Evolutionary conservation across 2,888 invertebrate genomes (phyloP).

Genomic region (Leptopterna dolabrata): DNA sequence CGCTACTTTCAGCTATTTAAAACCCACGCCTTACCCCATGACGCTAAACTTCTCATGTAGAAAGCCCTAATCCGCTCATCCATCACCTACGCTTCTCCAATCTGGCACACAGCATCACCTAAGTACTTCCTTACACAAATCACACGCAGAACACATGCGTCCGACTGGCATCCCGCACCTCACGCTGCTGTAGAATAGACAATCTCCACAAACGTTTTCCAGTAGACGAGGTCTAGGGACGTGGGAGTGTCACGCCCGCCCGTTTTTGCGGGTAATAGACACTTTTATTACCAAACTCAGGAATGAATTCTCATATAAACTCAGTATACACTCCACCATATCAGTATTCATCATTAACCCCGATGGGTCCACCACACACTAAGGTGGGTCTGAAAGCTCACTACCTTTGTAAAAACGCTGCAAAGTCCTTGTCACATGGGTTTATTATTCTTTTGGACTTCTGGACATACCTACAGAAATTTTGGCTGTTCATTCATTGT

Average conservation of each 20-base stretch:
- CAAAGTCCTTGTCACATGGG: too few relatives aligned
- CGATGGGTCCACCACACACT: too few relatives aligned
- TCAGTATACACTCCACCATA: background rate
- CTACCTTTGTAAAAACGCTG: too few relatives aligned
- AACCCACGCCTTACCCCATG: background rate
- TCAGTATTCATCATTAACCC: too few relatives aligned
- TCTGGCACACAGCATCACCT: background rate
- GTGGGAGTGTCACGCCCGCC: too few relatives aligned
- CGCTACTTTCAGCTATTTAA: background rate
- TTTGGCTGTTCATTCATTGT: too few relatives aligned
- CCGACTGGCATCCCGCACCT: background rate
- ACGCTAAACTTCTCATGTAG: background rate
- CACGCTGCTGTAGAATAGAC: background rate
- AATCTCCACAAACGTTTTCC: background rate
- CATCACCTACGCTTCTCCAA: background rate
- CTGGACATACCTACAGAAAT: too few relatives aligned
- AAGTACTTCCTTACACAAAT: background rate
- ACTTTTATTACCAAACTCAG: background rate
- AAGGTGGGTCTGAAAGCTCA: too few relatives aligned
- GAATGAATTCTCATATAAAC: background rate
- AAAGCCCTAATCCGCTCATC: background rate
- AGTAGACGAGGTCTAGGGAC: too few relatives aligned
- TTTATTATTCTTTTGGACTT: too few relatives aligned
- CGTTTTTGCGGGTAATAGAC: too few relatives aligned
- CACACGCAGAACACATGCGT: background rate